Base-by-base conservation (phyloP, 2,888 invertebrate species). In the Sthenelais limicola region DNA sequence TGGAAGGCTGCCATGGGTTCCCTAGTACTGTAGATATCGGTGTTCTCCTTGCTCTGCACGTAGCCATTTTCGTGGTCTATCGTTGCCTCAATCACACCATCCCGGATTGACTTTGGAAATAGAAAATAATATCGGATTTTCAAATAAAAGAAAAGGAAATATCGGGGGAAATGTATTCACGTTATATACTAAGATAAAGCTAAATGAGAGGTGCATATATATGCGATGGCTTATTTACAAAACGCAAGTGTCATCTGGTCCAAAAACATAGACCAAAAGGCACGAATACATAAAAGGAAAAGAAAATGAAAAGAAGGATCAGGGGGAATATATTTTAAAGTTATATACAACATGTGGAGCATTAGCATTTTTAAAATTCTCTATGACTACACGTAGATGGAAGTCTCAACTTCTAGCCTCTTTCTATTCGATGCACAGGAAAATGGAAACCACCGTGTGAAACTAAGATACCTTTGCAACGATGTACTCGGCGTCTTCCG, bases 401-500 rank as follows among this genome's bases (percentile, higher is more conserved):
- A 43, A 15, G 12, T 15, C 15, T 43, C 12, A 9, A 43, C 15
- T 43, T 43, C 15, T 43, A 43, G 9, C 9, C 15, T 43, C 12
- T 43, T 43, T 43, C 9, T 43, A 43, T 43, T 43, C 15, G 18
- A 43, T 43, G 18, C 15, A 43, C 43, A 43, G 18, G 43, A 43
- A 43, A 43, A 43, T 43, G 9, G 18, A 15, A 15, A 15, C 9
- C 43, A 15, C 43, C 43, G 18, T 43, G 18, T 43, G 12, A 43
- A 43, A 15, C 9, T 43, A 43, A 18, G 35, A 56, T 78, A 90
- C 90, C 90, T 98, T 98, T 0, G 98, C 96, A 0, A 98, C 98
- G 87, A 99, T 98, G 85, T 97, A 99, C 88, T 99, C 99, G 0
- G 98, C 98, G 91, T 99, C 99, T 86, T 97, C 97, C 0, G 96